Evolutionary conservation across 2,113 vertebrate genomes (phyloP).

Genomic region (Apistogramma diplotaenia): DNA sequence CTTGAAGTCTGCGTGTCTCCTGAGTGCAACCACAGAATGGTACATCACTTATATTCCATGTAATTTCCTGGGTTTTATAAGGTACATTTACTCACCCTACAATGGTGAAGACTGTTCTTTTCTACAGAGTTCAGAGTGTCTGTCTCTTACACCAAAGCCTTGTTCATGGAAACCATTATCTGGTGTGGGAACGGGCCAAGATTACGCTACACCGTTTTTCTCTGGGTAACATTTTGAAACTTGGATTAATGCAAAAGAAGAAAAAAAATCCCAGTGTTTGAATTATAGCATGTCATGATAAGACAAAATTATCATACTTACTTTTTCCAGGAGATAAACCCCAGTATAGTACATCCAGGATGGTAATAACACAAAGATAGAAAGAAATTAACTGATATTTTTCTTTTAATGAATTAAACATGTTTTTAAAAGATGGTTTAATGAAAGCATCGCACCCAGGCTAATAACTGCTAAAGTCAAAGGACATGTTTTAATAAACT

Average conservation of each 20-base stretch:
- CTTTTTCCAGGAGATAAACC: background rate
- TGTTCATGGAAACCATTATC: slow-evolving; percentile 77
- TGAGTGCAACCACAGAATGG: slow-evolving; percentile 64
- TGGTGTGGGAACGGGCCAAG: slow-evolving; percentile 55
- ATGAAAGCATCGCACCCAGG: slow-evolving; percentile 26
- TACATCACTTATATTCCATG: slow-evolving; percentile 72
- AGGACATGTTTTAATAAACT: slow-evolving; percentile 39
- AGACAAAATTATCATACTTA: background rate
- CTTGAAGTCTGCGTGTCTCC: slow-evolving; percentile 70
- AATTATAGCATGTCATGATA: slow-evolving; percentile 17
- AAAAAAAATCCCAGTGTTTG: slow-evolving; percentile 10
- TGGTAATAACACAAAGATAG: background rate
- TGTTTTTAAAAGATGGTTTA: slow-evolving; percentile 19
- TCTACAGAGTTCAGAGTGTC: slow-evolving; percentile 52
- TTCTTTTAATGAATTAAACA: slow-evolving; percentile 21
- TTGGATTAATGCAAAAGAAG: slow-evolving; percentile 33
- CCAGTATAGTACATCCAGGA: background rate
- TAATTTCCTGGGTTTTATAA: slow-evolving; percentile 76
- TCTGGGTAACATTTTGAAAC: slow-evolving; percentile 55
- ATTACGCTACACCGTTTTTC: slow-evolving; percentile 47
- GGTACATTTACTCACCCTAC: slow-evolving; percentile 70
- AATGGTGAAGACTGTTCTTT: slow-evolving; percentile 59
- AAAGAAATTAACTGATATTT: background rate
- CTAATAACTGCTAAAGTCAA: slow-evolving; percentile 25
- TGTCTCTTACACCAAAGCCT: slow-evolving; percentile 37